phyloP scores from a whole-genome alignment of 2,797 vertebrate species.

The Nannoperca australis region DNA sequence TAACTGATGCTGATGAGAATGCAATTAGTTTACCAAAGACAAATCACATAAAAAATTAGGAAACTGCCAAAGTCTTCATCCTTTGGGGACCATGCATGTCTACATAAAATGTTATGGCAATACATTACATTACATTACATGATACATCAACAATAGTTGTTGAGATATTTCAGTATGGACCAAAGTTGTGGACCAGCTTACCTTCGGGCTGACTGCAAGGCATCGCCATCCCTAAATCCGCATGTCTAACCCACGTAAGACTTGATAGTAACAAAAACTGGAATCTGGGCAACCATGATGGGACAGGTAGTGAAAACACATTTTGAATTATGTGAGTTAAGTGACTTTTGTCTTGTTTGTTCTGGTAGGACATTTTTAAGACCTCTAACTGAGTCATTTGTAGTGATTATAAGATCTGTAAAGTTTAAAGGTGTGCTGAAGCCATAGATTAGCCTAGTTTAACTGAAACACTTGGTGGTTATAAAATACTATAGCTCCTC shows the following conservation, averaged over 20 bases:
- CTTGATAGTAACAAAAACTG: neutral
- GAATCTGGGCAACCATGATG: neutral
- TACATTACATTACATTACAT: too few species aligned
- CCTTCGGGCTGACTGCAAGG: too few species aligned
- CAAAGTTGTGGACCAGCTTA: too few species aligned
- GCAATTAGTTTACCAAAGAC: too few species aligned
- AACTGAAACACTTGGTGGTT: neutral
- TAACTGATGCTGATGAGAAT: too few species aligned
- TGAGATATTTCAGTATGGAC: too few species aligned
- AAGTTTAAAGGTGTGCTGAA: neutral
- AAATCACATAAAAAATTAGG: too few species aligned
- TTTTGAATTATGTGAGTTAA: conserved; percentile 6
- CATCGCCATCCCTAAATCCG: too few species aligned
- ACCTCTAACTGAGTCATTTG: neutral
- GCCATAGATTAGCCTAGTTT: neutral
- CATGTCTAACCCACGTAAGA: neutral
- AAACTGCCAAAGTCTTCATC: too few species aligned
- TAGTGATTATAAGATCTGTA: conserved; percentile 6
- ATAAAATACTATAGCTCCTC: neutral
- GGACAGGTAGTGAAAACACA: conserved; percentile 1
- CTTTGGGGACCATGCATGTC: too few species aligned
- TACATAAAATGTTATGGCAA: too few species aligned
- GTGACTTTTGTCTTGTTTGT: neutral
- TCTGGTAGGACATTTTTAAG: neutral
- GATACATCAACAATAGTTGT: too few species aligned